These are phyloP conservation scores for honey bee (Apis mellifera) DNA, from an alignment of 1,140 invertebrate genomes.

Conservation along the genomic window Amel_HAv3.1 CM009937.2:14030501-14031000, in stretches of 20 bases:
- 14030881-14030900: too few species aligned
- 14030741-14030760: background rate
- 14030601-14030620: too few species aligned
- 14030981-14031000: background rate
- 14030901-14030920: background rate
- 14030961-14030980: background rate
- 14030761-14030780: background rate
- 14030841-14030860: too few species aligned
- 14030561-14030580: background rate
- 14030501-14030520: too few species aligned
- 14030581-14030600: too few species aligned
- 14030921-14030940: background rate
- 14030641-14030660: background rate
- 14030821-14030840: background rate
- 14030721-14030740: constrained; percentile 1
- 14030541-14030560: background rate
- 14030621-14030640: too few species aligned
- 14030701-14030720: background rate
- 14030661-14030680: too few species aligned
- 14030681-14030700: constrained; percentile 6
- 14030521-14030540: too few species aligned
- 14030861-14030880: background rate
- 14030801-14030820: constrained; percentile 8
- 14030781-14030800: background rate
- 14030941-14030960: too few species aligned